Conservation (phyloP, 2,888 invertebrate genomes). For the Nasonia oneida region DNA sequence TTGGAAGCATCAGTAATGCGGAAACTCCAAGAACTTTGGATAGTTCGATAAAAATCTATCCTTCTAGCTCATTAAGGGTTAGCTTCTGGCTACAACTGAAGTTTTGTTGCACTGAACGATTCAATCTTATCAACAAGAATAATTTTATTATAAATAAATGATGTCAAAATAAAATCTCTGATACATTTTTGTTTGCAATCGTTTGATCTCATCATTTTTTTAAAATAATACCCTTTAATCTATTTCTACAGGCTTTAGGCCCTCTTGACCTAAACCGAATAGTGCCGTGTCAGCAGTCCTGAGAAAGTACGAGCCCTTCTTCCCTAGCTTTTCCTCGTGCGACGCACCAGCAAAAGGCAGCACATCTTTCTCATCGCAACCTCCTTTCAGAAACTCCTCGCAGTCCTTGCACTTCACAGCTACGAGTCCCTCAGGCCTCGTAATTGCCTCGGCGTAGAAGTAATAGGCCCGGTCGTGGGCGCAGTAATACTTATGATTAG, state of each 20-base stretch:
- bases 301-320: conserved; percentile 15
- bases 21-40: too few species aligned
- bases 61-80: too few species aligned
- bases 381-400: neutral
- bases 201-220: too few species aligned
- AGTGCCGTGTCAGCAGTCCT: conserved; percentile 15
- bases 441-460: conserved; percentile 64
- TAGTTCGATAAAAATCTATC: too few species aligned
- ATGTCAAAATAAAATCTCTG: too few species aligned
- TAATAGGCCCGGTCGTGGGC: conserved; percentile 64
- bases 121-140: too few species aligned
- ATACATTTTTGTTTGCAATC: too few species aligned
- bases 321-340: neutral
- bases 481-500: conserved; percentile 52
- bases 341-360: neutral
- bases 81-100: too few species aligned
- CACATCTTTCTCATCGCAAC: neutral
- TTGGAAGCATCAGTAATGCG: too few species aligned
- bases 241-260: neutral
- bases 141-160: too few species aligned
- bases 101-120: too few species aligned
- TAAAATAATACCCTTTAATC: neutral
- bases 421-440: neutral
- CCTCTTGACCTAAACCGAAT: conserved; percentile 30
- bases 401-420: conserved; percentile 29